A percentile compares a stretch with the other conserved stretches of the same genome.
These are phyloP conservation scores for Stegostoma tigrinum DNA, from an alignment of 2,113 vertebrate genomes.

Conservation along the genomic window DNA sequence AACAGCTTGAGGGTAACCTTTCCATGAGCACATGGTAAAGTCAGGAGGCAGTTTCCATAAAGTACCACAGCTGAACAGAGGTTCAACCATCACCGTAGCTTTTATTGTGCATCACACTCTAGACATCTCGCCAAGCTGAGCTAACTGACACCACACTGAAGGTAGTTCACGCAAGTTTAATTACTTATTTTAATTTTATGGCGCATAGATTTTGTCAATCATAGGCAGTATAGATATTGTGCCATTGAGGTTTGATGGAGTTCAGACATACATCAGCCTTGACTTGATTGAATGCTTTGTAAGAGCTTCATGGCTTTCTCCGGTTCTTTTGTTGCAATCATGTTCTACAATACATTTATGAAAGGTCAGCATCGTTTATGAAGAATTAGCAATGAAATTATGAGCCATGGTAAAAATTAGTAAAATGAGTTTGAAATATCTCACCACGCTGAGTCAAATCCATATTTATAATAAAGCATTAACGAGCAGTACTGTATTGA, in stretches of 20 bases:
- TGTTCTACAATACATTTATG: neutral
- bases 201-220: neutral
- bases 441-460: neutral
- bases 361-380: neutral
- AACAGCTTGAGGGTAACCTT: too few relatives aligned
- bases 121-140: too few relatives aligned
- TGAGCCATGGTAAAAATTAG: neutral
- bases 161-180: neutral
- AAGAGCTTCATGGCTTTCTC: neutral
- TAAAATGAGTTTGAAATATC: neutral
- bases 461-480: neutral
- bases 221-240: neutral
- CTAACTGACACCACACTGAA: neutral
- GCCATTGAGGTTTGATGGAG: neutral
- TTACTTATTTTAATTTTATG: neutral
- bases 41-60: too few relatives aligned
- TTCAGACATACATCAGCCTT: neutral
- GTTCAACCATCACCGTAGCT: too few relatives aligned
- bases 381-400: neutral
- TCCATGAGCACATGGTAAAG: too few relatives aligned
- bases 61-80: too few relatives aligned
- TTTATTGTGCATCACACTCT: too few relatives aligned
- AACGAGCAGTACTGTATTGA: neutral
- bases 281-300: neutral
- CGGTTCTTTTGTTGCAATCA: neutral